These are phyloP conservation scores for Ramphastos sulfuratus DNA, from an alignment of 2,113 vertebrate species.

Conservation along the genomic window DNA sequence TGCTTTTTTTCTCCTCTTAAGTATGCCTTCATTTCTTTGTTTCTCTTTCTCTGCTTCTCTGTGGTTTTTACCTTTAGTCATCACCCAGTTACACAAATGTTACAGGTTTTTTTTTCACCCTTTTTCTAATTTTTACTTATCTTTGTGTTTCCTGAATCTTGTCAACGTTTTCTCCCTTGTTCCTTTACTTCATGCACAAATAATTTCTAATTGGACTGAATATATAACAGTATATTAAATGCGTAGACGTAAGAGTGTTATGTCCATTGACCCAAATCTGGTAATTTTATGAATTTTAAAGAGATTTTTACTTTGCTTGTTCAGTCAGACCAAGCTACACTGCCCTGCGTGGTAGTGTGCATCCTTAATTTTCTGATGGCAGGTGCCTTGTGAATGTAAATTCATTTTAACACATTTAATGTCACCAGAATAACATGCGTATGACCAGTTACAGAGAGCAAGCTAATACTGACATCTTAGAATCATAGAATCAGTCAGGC, in stretches of 20 bases:
- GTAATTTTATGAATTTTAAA: neutral
- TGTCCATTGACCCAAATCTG: neutral
- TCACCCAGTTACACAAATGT: neutral
- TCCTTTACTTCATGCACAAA: neutral
- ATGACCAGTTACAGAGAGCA: neutral
- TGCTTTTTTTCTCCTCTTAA: neutral
- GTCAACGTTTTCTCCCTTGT: neutral
- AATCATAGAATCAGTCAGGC: too few species aligned
- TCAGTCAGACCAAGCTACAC: neutral
- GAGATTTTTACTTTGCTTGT: neutral
- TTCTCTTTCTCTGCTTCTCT: neutral
- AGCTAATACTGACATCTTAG: neutral
- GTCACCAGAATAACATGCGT: neutral
- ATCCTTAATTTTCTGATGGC: neutral
- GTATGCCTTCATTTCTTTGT: neutral
- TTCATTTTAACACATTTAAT: neutral
- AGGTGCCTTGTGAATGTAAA: neutral
- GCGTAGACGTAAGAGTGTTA: rapidly evolving
- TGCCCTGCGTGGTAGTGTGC: neutral
- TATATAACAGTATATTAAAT: neutral
- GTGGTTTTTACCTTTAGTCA: neutral
- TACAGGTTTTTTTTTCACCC: too few species aligned
- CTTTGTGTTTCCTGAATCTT: neutral
- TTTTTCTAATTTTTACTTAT: neutral
- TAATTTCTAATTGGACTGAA: neutral